Percentiles rank a stretch among this genome's conserved stretches.
Conservation (phyloP, 1,140 invertebrate genomes). For the Epicauta chinensis region DNA sequence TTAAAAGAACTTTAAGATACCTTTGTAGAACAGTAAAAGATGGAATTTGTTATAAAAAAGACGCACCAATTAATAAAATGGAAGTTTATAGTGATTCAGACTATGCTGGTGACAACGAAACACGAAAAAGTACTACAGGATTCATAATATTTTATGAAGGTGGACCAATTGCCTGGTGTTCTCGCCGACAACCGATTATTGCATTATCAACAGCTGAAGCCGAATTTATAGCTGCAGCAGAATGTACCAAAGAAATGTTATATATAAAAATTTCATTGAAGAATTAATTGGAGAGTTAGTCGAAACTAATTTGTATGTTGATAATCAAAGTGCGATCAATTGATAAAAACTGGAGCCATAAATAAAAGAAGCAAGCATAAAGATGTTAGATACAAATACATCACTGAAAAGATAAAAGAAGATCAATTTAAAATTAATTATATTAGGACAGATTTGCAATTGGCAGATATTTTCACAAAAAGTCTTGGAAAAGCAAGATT, state of each 20-base stretch:
- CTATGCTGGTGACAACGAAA: neutral
- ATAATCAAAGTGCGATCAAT: too few relatives aligned
- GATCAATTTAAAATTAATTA: too few relatives aligned
- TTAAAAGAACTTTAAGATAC: slow-evolving; percentile 7
- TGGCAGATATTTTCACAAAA: too few relatives aligned
- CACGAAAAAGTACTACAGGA: neutral
- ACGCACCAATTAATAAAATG: neutral
- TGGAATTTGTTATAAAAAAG: neutral
- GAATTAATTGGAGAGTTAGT: too few relatives aligned
- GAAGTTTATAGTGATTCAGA: neutral
- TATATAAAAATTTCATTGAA: too few relatives aligned
- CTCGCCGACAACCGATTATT: neutral
- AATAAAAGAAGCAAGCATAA: too few relatives aligned
- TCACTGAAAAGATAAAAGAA: too few relatives aligned
- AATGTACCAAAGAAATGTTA: neutral
- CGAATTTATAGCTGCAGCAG: neutral
- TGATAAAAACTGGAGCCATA: too few relatives aligned
- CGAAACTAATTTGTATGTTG: too few relatives aligned
- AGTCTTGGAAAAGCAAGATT: too few relatives aligned
- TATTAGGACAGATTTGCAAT: too few relatives aligned
- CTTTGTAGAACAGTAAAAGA: neutral
- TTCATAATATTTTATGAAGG: neutral
- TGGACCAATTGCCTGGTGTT: neutral
- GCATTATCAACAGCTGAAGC: neutral
- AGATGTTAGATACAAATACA: too few relatives aligned